Percentiles rank a stretch among this genome's conserved stretches.
Conservation (phyloP, 2,888 invertebrate species). For the Rhorus exstirpatorius region DNA sequence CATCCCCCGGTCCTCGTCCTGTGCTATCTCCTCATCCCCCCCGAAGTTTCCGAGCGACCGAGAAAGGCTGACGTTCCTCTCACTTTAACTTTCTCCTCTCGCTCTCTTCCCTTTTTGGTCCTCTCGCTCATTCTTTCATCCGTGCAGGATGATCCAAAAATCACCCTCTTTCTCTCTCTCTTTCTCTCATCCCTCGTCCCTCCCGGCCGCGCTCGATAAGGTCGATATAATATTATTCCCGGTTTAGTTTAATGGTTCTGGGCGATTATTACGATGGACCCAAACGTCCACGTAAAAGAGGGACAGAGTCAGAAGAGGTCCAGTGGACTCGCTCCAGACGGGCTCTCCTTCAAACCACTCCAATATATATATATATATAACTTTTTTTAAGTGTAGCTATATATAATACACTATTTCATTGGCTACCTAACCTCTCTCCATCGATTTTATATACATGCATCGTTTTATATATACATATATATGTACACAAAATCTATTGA, state of each 20-base stretch:
- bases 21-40: constrained; percentile 64
- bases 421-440: constrained; percentile 59
- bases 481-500: constrained; percentile 12
- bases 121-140: constrained; percentile 33
- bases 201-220: constrained; percentile 78
- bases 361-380: constrained; percentile 22
- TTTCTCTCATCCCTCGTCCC: constrained; percentile 56
- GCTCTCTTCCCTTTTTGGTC: constrained; percentile 51
- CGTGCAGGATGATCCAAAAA: constrained; percentile 24
- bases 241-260: constrained; percentile 86
- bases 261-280: constrained; percentile 85
- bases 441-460: constrained; percentile 45
- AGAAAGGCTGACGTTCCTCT: constrained; percentile 45
- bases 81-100: constrained; percentile 39
- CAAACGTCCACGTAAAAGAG: constrained; percentile 74
- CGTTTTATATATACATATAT: too few species aligned
- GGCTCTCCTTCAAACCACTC: constrained; percentile 59
- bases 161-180: constrained; percentile 65
- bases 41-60: constrained; percentile 61
- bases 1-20: constrained; percentile 53
- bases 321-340: constrained; percentile 53
- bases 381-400: not conserved
- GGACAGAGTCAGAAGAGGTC: constrained; percentile 44
- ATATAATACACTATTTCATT: constrained; percentile 25
- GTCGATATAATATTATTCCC: constrained; percentile 86